These are phyloP conservation scores for Phlogophora meticulosa DNA, from an alignment of 2,888 invertebrate species.

Conservation along the genomic window DNA sequence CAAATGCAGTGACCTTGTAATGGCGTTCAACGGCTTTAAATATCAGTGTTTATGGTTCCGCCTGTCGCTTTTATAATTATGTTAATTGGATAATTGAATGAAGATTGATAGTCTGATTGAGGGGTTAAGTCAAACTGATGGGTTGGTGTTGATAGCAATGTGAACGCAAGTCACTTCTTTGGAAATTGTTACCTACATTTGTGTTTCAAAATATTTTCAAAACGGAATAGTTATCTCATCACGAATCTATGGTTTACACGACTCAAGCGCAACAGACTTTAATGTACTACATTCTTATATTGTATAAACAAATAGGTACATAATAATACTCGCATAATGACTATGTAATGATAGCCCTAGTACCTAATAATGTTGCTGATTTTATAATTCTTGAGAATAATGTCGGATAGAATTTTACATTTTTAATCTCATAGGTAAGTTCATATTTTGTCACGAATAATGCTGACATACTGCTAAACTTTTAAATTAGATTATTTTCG, in stretches of 20 bases:
- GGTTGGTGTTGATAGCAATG: no score
- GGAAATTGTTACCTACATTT: not conserved
- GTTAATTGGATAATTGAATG: conserved; percentile 33
- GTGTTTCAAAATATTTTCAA: not conserved
- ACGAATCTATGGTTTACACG: conserved; percentile 4
- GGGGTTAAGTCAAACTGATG: not conserved
- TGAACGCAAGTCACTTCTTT: not conserved
- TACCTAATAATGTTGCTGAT: not conserved
- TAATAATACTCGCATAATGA: no score
- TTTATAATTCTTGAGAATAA: no score
- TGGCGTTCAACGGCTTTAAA: not conserved
- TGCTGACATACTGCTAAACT: not conserved
- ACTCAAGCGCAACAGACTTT: not conserved
- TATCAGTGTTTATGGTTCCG: conserved; percentile 3
- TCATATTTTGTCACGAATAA: not conserved
- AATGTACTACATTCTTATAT: not conserved
- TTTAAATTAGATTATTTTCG: not conserved
- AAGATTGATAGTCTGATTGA: not conserved
- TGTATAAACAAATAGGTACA: not conserved
- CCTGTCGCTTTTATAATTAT: conserved; percentile 8
- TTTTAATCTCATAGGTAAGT: not conserved
- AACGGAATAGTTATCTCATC: not conserved
- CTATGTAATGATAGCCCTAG: not conserved
- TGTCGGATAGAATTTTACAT: not conserved
- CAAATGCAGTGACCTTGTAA: conserved; percentile 53